Evolutionary conservation across 2,113 vertebrate species (phyloP).

Genomic region (Periophthalmodon schlosseri): DNA sequence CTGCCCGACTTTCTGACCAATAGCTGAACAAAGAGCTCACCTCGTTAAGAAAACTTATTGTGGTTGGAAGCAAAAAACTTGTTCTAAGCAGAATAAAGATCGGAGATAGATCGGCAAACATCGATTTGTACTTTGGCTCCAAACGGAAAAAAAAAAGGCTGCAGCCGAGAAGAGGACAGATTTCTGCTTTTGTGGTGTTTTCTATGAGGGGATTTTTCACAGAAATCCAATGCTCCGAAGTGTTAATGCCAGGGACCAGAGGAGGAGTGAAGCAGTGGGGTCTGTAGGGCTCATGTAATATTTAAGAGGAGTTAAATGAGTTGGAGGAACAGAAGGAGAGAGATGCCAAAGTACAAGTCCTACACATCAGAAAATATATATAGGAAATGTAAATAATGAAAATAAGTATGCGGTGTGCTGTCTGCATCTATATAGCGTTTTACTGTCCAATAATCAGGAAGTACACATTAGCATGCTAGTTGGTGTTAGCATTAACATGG

Average conservation of each 20-base stretch:
- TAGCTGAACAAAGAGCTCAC: not conserved
- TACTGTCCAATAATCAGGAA: too few species aligned
- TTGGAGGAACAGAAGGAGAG: not conserved
- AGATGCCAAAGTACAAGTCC: not conserved
- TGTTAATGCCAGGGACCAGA: not conserved
- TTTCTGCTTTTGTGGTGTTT: conserved; percentile 5
- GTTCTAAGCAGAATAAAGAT: not conserved
- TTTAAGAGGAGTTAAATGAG: not conserved
- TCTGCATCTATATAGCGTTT: too few species aligned
- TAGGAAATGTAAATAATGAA: too few species aligned
- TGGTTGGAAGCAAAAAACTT: conserved; percentile 3
- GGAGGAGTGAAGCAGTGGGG: not conserved
- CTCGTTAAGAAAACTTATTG: conserved; percentile 1
- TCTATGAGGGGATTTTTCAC: not conserved
- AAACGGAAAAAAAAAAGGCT: not conserved
- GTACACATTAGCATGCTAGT: too few species aligned
- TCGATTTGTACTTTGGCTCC: not conserved
- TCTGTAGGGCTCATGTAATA: conserved; percentile 1
- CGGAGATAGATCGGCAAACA: not conserved
- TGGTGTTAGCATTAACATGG: too few species aligned
- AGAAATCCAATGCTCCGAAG: conserved; percentile 6
- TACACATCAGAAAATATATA: not conserved
- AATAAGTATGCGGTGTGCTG: too few species aligned
- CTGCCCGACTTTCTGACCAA: not conserved
- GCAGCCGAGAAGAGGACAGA: not conserved